phyloP scores from a whole-genome alignment of 1,140 invertebrate genomes.

The Homalodisca vitripennis region DNA sequence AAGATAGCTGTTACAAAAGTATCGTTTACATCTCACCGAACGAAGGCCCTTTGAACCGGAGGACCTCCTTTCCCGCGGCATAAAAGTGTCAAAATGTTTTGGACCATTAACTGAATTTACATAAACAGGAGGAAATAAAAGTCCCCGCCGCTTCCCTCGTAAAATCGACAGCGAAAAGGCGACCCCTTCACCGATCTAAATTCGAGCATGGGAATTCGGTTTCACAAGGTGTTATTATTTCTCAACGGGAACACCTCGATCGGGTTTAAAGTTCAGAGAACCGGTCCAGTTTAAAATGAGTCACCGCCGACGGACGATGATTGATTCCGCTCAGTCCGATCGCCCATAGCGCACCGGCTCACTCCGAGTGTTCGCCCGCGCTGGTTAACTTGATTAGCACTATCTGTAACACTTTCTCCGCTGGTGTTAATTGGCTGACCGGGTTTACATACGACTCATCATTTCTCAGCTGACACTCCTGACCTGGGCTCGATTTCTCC shows the following conservation, averaged over 20 bases:
- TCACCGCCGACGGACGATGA: conserved; percentile 2
- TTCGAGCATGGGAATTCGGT: conserved; percentile 23
- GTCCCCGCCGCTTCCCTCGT: neutral
- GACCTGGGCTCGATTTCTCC: too few relatives aligned
- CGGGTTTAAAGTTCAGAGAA: conserved; percentile 22
- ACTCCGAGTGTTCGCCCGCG: neutral
- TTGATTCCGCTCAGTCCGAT: neutral
- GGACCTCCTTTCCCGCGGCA: too few relatives aligned
- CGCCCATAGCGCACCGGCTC: conserved; percentile 7
- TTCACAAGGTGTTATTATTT: conserved; percentile 20
- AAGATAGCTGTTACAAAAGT: too few relatives aligned
- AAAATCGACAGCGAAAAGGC: neutral
- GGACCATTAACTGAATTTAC: conserved; percentile 12
- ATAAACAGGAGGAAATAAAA: conserved; percentile 2
- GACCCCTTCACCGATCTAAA: conserved; percentile 21
- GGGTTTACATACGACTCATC: neutral
- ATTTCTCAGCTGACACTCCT: neutral
- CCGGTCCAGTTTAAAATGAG: conserved; percentile 15
- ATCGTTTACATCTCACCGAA: too few relatives aligned
- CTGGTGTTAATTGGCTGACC: conserved; percentile 12
- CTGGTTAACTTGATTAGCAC: conserved; percentile 16
- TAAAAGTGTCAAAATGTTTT: neutral
- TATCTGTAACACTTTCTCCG: conserved; percentile 21
- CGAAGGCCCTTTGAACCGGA: too few relatives aligned
- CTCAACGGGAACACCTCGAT: conserved; percentile 17